Conservation (phyloP, 2,113 vertebrate genomes). For the Phyllopteryx taeniolatus region DNA sequence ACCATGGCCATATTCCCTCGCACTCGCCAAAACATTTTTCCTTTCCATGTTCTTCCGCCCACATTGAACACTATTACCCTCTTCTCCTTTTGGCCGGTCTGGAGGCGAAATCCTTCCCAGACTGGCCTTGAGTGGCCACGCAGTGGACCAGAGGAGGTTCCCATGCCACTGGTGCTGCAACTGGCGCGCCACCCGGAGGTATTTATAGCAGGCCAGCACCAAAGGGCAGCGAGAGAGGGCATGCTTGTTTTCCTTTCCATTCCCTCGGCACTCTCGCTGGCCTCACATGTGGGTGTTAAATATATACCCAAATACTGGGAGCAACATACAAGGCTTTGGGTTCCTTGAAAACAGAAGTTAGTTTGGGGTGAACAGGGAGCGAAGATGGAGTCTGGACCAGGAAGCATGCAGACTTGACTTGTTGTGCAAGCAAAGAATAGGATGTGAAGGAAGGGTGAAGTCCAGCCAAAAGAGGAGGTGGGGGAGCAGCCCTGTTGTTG, state of each 20-base stretch:
- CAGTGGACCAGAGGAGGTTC: constrained; percentile 77
- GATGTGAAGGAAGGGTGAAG: constrained; percentile 65
- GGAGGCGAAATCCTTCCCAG: constrained; percentile 64
- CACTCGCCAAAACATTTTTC: constrained; percentile 9
- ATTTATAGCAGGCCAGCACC: constrained; percentile 89
- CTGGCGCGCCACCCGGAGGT: constrained; percentile 79
- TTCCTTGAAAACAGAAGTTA: constrained; percentile 27
- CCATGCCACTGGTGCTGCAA: constrained; percentile 93
- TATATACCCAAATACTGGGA: constrained; percentile 76
- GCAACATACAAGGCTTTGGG: constrained; percentile 44
- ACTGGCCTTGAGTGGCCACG: constrained; percentile 56
- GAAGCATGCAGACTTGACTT: constrained; percentile 12
- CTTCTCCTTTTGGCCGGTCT: constrained; percentile 33
- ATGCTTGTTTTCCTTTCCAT: constrained; percentile 97
- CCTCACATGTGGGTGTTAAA: constrained; percentile 79
- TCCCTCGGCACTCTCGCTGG: constrained; percentile 81
- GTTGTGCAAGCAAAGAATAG: constrained; percentile 41
- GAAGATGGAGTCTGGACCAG: constrained; percentile 2
- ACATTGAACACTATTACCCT: constrained; percentile 32
- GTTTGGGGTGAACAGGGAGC: not conserved
- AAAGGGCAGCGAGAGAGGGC: constrained; percentile 81
- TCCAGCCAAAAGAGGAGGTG: constrained; percentile 77
- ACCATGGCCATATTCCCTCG: constrained; percentile 25
- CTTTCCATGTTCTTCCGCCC: constrained; percentile 10
- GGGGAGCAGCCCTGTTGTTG: constrained; percentile 78